These are phyloP conservation scores for Apteryx mantelli DNA, from an alignment of 2,113 vertebrate species.

Conservation along the genomic window DNA sequence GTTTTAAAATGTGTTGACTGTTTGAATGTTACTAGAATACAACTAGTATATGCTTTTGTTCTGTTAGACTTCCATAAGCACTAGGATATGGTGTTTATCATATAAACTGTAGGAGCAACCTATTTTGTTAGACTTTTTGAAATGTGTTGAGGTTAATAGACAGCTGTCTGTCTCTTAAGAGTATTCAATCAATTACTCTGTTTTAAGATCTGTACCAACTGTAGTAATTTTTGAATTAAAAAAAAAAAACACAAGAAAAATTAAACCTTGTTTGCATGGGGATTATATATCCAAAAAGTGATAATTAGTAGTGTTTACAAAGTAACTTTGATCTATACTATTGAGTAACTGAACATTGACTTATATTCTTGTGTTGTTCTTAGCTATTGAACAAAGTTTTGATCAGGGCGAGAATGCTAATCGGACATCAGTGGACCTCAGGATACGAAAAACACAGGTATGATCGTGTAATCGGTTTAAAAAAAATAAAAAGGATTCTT, in stretches of 20 bases:
- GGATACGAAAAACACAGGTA: slow-evolving; percentile 97
- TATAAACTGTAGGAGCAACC: neutral
- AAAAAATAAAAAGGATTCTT: neutral
- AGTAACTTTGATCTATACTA: neutral
- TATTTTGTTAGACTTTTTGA: neutral
- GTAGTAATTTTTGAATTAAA: too few species aligned
- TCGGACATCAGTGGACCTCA: slow-evolving; percentile 84
- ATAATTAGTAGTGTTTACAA: neutral
- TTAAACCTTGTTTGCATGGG: neutral
- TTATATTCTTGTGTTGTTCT: neutral
- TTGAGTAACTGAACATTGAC: neutral
- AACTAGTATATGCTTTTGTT: neutral
- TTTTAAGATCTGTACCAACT: neutral
- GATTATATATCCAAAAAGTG: neutral
- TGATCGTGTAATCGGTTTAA: neutral
- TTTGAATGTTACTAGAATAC: neutral
- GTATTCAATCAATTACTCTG: neutral
- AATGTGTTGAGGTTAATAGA: neutral
- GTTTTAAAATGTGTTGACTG: neutral
- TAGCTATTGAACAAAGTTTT: slow-evolving; percentile 90
- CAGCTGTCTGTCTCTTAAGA: neutral
- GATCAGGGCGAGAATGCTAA: slow-evolving; percentile 81
- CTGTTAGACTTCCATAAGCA: neutral
- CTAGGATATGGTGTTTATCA: neutral
- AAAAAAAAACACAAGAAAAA: neutral